A percentile compares a stretch with the other conserved stretches of the same genome.
These are phyloP conservation scores for Plumapathes pennacea DNA, from an alignment of 92 coral and sea anemone genomes.

Conservation along the genomic window DNA sequence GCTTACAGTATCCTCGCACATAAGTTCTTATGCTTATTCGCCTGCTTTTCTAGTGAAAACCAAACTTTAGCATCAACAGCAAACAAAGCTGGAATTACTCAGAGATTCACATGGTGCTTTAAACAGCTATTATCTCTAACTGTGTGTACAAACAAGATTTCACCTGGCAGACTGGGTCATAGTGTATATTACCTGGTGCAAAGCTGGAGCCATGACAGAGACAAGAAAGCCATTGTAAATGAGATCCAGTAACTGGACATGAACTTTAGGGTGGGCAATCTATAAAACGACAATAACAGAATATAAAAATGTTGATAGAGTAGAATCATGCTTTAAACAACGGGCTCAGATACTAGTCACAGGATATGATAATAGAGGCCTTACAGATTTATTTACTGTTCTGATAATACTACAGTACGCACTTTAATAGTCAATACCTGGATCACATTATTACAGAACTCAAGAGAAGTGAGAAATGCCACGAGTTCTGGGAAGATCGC, in stretches of 20 bases:
- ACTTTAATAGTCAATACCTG: conserved; percentile 70
- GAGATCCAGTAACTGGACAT: conserved; percentile 76
- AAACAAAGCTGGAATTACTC: too few relatives aligned
- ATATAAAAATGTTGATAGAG: background rate
- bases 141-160: too few relatives aligned
- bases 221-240: conserved; percentile 94
- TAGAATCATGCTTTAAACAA: too few relatives aligned
- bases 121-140: too few relatives aligned
- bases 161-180: background rate
- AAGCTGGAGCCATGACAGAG: conserved; percentile 99
- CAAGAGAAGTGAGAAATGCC: conserved; percentile 89
- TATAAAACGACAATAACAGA: conserved; percentile 6
- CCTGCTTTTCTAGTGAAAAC: too few relatives aligned
- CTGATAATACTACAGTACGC: background rate
- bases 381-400: background rate
- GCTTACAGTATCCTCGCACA: too few relatives aligned
- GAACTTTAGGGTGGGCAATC: conserved; percentile 96
- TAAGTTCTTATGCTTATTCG: too few relatives aligned
- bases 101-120: too few relatives aligned
- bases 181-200: conserved; percentile 72
- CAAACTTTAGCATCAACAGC: too few relatives aligned
- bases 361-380: too few relatives aligned
- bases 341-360: background rate
- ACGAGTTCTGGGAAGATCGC: conserved; percentile 98
- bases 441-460: conserved; percentile 96